Conservation (phyloP, 2,113 vertebrate species). For the Cairina moschata region DNA sequence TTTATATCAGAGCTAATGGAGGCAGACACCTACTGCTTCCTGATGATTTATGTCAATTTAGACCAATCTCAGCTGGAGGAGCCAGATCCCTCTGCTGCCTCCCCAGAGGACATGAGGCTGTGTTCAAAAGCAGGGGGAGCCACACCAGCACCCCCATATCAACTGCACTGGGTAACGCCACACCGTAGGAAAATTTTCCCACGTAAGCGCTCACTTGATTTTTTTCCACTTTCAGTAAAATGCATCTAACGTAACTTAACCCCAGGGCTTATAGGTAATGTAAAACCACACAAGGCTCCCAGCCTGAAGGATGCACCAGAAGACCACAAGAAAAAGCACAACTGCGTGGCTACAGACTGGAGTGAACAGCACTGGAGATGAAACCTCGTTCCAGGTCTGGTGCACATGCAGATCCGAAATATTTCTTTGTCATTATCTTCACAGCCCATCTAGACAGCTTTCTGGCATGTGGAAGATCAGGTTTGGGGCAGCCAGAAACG, state of each 20-base stretch:
- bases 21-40: fast-evolving
- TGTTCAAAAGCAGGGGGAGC: neutral
- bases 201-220: neutral
- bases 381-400: neutral
- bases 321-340: neutral
- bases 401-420: neutral
- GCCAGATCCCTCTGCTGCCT: neutral
- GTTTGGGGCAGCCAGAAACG: neutral
- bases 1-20: neutral
- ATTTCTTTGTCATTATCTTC: neutral
- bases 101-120: neutral
- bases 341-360: neutral
- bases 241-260: neutral
- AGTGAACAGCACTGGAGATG: neutral
- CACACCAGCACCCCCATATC: fast-evolving
- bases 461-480: neutral
- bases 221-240: neutral
- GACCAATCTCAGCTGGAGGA: neutral
- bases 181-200: neutral
- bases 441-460: neutral
- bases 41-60: neutral
- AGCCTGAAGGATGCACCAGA: fast-evolving
- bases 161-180: fast-evolving
- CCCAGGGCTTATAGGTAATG: neutral
- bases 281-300: neutral